Evolutionary conservation across 2,113 vertebrate species (phyloP).

Genomic region (Microtus richardsoni): DNA sequence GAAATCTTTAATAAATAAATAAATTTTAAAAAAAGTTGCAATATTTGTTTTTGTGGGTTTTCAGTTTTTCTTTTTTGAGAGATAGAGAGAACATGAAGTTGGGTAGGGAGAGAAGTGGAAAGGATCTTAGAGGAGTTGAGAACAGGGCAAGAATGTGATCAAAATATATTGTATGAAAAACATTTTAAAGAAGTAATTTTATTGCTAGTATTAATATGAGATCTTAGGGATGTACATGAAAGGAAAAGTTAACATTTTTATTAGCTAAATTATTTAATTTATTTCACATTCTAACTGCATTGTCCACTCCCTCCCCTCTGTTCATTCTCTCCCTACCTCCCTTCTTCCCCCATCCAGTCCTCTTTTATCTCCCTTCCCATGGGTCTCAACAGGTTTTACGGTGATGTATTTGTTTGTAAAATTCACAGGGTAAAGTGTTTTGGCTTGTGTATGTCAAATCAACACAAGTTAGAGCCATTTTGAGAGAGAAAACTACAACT

Average conservation of each 20-base stretch:
- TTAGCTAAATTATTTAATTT: not conserved
- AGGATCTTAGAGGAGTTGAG: not conserved
- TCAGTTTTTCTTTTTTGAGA: not conserved
- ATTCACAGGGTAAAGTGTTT: not conserved
- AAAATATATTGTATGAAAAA: not conserved
- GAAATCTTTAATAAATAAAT: too few species aligned
- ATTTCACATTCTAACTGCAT: not conserved
- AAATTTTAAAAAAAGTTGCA: too few species aligned
- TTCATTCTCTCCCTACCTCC: not conserved
- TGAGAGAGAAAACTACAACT: not conserved
- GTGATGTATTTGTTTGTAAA: not conserved
- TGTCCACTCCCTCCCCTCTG: not conserved
- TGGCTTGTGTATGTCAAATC: not conserved
- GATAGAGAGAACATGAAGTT: not conserved
- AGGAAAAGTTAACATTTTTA: not conserved
- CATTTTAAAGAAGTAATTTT: not conserved
- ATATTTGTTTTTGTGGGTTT: not conserved
- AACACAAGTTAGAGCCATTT: not conserved
- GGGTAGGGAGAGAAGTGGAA: not conserved
- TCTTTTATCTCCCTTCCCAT: not conserved
- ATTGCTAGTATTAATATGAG: not conserved
- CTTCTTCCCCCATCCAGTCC: not conserved
- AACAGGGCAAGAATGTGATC: not conserved
- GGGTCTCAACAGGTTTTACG: not conserved
- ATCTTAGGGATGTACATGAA: not conserved